Conservation (phyloP, 2,888 invertebrate genomes). For the Cantharis nigra region DNA sequence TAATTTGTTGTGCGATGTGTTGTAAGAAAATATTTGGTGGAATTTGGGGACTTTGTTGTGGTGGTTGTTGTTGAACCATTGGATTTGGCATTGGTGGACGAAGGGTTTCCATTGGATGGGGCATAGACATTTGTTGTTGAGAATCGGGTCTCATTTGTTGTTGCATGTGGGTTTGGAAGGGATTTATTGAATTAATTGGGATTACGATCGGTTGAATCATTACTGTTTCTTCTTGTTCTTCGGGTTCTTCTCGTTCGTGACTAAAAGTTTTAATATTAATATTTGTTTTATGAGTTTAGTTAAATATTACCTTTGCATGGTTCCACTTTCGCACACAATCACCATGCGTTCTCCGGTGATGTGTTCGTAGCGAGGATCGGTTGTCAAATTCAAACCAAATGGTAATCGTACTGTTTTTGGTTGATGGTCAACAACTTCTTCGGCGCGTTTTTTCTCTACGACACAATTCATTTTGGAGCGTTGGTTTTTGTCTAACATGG, state of each 20-base stretch:
- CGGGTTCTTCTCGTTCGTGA: conserved; percentile 33
- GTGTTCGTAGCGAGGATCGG: conserved; percentile 72
- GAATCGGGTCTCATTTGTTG: conserved; percentile 48
- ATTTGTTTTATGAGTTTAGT: background rate
- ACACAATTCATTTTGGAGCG: conserved; percentile 89
- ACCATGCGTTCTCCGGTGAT: conserved; percentile 85
- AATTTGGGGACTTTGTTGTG: conserved; percentile 45
- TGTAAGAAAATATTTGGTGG: conserved; percentile 56
- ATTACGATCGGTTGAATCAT: conserved; percentile 57
- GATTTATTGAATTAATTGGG: conserved; percentile 48
- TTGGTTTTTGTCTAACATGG: conserved; percentile 71
- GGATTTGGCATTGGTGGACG: conserved; percentile 55
- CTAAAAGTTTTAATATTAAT: background rate
- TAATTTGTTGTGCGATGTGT: conserved; percentile 55
- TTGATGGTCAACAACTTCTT: conserved; percentile 80
- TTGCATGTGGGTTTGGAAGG: conserved; percentile 53
- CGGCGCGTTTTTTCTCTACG: conserved; percentile 82
- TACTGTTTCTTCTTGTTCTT: conserved; percentile 51
- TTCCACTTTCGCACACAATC: conserved; percentile 86
- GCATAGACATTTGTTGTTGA: conserved; percentile 52
- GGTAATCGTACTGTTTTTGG: conserved; percentile 67
- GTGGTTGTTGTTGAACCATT: conserved; percentile 46
- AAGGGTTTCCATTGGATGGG: conserved; percentile 61
- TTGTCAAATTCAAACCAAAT: conserved; percentile 70
- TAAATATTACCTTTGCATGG: conserved; percentile 61